These are phyloP conservation scores for Garra rufa DNA, from an alignment of 2,113 vertebrate species.

Conservation along the genomic window DNA sequence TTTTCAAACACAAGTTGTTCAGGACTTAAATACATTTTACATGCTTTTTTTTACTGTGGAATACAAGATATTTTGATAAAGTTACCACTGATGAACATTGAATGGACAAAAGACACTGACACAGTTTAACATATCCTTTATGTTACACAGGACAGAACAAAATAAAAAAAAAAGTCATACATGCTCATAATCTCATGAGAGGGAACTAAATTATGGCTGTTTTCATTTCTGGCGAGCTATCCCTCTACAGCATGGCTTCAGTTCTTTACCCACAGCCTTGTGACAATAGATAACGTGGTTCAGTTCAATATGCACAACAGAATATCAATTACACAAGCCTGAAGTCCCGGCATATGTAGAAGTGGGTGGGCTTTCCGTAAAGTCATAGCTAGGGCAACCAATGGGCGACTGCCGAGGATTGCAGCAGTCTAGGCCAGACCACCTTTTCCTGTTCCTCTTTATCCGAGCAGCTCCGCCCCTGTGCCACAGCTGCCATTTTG, in stretches of 20 bases:
- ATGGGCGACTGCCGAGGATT: slow-evolving; percentile 49
- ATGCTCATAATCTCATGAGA: neutral
- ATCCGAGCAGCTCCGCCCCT: slow-evolving; percentile 72
- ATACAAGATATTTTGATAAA: neutral
- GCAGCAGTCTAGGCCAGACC: slow-evolving; percentile 51
- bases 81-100: neutral
- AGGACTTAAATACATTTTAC: neutral
- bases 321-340: neutral
- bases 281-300: slow-evolving; percentile 1
- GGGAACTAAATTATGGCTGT: neutral
- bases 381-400: slow-evolving; percentile 54
- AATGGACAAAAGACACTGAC: neutral
- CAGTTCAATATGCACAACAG: neutral
- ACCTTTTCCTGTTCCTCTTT: slow-evolving; percentile 68
- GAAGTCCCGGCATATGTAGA: slow-evolving; percentile 58
- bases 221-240: neutral
- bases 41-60: neutral
- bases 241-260: neutral
- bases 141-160: neutral
- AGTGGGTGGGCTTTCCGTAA: slow-evolving; percentile 60
- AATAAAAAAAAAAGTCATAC: neutral
- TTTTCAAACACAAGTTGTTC: neutral
- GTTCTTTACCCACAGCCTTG: neutral
- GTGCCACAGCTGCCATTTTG: slow-evolving; percentile 81
- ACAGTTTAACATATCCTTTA: neutral